These are phyloP conservation scores for Anseranas semipalmata DNA, from an alignment of 2,113 vertebrate genomes.

Conservation along the genomic window DNA sequence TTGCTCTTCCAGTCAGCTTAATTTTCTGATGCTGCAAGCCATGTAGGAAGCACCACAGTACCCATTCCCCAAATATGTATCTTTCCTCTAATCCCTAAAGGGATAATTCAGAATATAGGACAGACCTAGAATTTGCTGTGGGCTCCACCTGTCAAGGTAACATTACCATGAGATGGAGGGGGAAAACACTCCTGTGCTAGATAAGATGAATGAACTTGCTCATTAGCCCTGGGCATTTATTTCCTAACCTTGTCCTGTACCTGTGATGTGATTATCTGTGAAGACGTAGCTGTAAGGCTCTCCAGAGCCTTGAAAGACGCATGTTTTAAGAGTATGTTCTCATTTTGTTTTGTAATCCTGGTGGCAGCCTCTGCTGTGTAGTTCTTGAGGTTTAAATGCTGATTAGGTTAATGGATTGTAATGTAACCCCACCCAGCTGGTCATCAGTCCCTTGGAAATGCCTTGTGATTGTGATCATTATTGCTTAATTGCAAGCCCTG, in stretches of 20 bases:
- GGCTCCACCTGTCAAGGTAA: not conserved
- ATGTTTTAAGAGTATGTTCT: not conserved
- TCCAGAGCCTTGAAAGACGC: not conserved
- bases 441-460: not conserved
- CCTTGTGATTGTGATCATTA: not conserved
- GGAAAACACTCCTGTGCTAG: not conserved
- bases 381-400: not conserved
- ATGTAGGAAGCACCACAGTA: not conserved
- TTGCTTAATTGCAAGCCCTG: not conserved
- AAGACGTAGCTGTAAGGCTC: not conserved
- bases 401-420: slow-evolving; percentile 12
- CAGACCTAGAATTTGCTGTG: not conserved
- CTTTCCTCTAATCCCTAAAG: not conserved
- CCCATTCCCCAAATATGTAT: not conserved
- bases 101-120: not conserved
- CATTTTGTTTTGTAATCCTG: not conserved
- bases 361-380: not conserved
- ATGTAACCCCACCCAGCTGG: slow-evolving; percentile 2
- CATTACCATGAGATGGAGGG: not conserved
- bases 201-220: not conserved
- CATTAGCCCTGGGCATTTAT: not conserved
- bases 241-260: slow-evolving; percentile 7
- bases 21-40: not conserved
- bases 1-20: not conserved
- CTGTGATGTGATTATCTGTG: slow-evolving; percentile 3